Percentiles rank a stretch among this genome's conserved stretches.
phyloP scores from a whole-genome alignment of 35 echinoderm and acorn worm genomes.

The Chiridota heheva region DNA sequence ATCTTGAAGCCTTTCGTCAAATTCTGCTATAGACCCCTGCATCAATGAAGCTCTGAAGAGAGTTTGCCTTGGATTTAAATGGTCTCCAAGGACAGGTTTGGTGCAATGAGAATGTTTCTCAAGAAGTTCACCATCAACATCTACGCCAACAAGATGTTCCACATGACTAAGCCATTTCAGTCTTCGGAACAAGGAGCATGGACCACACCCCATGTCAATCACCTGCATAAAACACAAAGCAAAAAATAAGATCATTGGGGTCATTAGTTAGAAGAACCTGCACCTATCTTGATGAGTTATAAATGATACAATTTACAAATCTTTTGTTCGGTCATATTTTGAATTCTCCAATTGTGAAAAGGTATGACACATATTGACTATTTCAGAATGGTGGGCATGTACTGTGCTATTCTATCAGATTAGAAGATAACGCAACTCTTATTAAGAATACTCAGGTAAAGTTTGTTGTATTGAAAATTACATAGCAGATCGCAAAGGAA shows the following conservation, averaged over 20 bases:
- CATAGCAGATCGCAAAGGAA: no score
- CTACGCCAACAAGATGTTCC: constrained; percentile 64
- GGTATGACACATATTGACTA: no score
- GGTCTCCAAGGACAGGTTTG: constrained; percentile 47
- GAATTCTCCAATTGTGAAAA: not conserved
- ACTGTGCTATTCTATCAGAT: no score
- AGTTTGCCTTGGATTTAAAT: constrained; percentile 33
- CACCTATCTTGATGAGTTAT: not conserved
- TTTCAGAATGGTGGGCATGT: no score
- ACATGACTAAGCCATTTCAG: constrained; percentile 65
- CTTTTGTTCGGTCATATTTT: not conserved
- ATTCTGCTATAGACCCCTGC: constrained; percentile 60
- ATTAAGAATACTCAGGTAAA: not conserved
- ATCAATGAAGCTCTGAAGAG: constrained; percentile 42
- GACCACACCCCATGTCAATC: constrained; percentile 81
- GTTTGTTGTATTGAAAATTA: no score
- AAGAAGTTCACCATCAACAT: constrained; percentile 49
- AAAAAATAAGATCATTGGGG: not conserved
- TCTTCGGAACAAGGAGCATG: constrained; percentile 37
- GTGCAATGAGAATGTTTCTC: constrained; percentile 5
- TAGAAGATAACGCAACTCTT: no score
- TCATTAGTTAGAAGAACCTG: not conserved
- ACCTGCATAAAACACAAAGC: constrained; percentile 42
- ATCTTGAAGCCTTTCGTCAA: constrained; percentile 45
- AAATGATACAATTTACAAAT: not conserved